These are phyloP conservation scores for Eulemur macaco DNA, from an alignment of 2,113 vertebrate species.

Conservation along the genomic window DNA sequence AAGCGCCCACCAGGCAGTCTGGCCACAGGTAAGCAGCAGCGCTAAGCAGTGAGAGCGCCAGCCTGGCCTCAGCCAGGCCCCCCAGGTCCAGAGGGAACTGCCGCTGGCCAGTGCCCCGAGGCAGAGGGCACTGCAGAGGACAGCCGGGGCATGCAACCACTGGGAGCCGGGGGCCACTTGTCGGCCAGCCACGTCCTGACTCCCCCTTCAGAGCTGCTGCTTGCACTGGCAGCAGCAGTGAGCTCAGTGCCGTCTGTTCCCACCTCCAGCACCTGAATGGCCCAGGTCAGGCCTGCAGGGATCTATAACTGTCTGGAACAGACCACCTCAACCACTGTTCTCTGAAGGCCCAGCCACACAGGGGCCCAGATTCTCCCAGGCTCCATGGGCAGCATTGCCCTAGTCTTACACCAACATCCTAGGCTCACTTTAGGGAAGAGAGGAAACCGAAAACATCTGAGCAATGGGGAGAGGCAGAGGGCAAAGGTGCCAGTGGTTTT, in stretches of 20 bases:
- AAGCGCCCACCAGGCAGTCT: background rate
- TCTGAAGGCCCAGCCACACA: background rate
- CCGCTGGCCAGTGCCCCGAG: background rate
- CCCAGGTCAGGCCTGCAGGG: background rate
- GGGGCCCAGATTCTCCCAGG: background rate
- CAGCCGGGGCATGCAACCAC: background rate
- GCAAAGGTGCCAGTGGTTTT: background rate
- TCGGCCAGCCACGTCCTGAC: too few relatives aligned
- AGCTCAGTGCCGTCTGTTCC: background rate
- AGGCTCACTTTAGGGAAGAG: background rate
- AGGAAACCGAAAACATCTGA: background rate
- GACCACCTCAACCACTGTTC: background rate
- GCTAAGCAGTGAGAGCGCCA: fast-evolving
- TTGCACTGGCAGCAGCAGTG: background rate
- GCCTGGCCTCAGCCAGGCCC: background rate
- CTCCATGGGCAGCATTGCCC: background rate
- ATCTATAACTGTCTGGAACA: background rate
- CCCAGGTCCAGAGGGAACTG: background rate
- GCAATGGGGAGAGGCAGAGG: background rate
- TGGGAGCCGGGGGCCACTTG: background rate
- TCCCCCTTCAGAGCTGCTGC: background rate
- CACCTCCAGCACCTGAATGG: background rate
- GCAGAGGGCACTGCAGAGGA: background rate
- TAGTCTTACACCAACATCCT: background rate
- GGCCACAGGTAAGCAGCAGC: background rate